Evolutionary conservation across 2,797 vertebrate genomes (phyloP), one percentile per base, ranked within the genome.

Genomic region (Micropoecilia bifurca): DNA sequence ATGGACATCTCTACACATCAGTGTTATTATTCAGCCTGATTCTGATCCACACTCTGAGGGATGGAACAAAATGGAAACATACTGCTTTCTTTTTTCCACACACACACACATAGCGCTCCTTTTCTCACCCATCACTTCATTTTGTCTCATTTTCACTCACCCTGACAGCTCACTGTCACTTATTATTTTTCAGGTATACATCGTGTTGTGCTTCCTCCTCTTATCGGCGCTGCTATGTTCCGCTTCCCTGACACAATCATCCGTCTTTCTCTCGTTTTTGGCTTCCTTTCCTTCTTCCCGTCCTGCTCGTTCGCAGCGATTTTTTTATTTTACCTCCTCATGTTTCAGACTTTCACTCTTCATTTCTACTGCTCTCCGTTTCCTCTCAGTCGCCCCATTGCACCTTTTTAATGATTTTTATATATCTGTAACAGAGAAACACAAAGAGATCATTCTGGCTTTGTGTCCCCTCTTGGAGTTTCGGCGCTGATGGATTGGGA

Each of bases 151-250:
- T 79, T 85, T 79, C 75, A 43, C 46, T 73, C 50, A 73, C 25
- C 2, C 78, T 88, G 89, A 85, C 86, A 88, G 85, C 90, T 90
- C 90, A 75, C 77, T 82, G 83, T 91, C 88, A 84, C 82, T 89
- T 57, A 77, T 91, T 92, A 87, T 90, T 90, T 79, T 80, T 87
- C 77, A 80, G 74, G 89, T 84, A 68, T 87, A 83, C 87, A 83
- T 79, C 77, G 72, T 80, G 80, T 79, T 73, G 22, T 41, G 59
- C 45, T 39, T 45, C 73, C 84, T 55, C 43, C 25, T 39, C 72
- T 82, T 55, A 75, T 89, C 75, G 47, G 36, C 13, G 4, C 71
- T 81, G 57, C 69, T 80, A 36, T 73, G 63, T 22, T 30, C 76
- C 18, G 43, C 71, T 78, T 78, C 48, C 1, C 78, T 76, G 57